A percentile compares a stretch with the other conserved stretches of the same genome.
Conservation (phyloP, 2,113 vertebrate genomes). For the Ellobius talpinus region DNA sequence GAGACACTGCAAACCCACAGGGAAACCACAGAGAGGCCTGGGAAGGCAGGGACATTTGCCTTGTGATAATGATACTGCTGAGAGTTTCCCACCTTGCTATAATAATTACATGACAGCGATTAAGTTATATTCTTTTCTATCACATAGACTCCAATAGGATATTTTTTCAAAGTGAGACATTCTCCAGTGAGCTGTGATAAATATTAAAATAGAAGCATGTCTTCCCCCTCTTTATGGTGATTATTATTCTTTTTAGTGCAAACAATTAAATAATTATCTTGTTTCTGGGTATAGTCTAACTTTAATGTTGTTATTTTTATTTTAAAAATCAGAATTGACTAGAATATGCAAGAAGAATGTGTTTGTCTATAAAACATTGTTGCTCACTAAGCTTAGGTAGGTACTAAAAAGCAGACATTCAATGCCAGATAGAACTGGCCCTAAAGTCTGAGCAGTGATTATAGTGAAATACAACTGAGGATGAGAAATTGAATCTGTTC, state of each 20-base stretch:
- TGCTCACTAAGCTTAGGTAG: neutral
- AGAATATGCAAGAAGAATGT: slow-evolving; percentile 30
- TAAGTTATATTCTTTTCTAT: slow-evolving; percentile 6
- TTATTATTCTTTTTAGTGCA: neutral
- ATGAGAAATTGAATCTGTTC: neutral
- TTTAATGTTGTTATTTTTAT: neutral
- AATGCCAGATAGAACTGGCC: neutral
- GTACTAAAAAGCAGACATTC: neutral
- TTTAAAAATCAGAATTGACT: neutral
- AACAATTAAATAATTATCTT: neutral
- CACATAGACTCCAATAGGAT: neutral
- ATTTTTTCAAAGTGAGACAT: neutral
- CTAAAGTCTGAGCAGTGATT: neutral
- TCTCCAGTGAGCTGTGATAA: neutral
- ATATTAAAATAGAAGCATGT: neutral
- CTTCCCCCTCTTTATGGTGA: neutral
- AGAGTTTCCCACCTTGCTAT: neutral
- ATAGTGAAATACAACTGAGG: neutral
- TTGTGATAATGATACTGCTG: neutral
- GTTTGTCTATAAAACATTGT: slow-evolving; percentile 25
- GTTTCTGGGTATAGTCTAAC: neutral
- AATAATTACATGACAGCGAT: slow-evolving; percentile 9
- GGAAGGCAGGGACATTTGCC: neutral
- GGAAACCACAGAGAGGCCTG: neutral
- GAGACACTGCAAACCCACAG: neutral